Conservation (phyloP, 2,797 vertebrate genomes). For the Propithecus perrieri region DNA sequence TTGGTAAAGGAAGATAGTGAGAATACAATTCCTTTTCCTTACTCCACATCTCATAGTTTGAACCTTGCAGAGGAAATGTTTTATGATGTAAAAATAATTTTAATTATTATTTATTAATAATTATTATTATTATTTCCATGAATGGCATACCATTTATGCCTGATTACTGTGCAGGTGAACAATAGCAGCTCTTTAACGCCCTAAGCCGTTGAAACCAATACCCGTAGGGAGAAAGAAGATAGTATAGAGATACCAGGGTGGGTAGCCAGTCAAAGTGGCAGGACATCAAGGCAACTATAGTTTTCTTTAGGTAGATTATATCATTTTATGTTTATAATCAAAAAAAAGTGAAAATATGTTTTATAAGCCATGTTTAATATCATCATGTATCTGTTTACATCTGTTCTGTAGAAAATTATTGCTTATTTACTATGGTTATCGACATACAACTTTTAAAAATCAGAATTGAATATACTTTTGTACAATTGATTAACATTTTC, state of each 20-base stretch:
- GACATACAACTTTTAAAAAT: neutral
- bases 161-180: neutral
- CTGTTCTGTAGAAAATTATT: constrained; percentile 12
- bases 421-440: neutral
- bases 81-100: neutral
- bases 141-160: neutral
- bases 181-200: neutral
- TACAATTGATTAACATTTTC: neutral
- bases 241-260: rapidly evolving
- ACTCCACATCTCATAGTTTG: neutral
- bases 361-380: neutral
- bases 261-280: neutral
- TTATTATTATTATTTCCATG: neutral
- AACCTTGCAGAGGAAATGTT: neutral
- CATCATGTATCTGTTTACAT: neutral
- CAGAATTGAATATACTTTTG: neutral
- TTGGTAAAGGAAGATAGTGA: neutral
- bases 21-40: neutral
- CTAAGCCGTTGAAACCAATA: neutral
- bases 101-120: neutral
- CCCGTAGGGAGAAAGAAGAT: neutral
- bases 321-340: neutral
- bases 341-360: neutral
- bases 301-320: neutral
- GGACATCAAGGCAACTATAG: neutral